Base-by-base conservation (phyloP, 1,140 invertebrate genomes). In the Agrypnia vestita region DNA sequence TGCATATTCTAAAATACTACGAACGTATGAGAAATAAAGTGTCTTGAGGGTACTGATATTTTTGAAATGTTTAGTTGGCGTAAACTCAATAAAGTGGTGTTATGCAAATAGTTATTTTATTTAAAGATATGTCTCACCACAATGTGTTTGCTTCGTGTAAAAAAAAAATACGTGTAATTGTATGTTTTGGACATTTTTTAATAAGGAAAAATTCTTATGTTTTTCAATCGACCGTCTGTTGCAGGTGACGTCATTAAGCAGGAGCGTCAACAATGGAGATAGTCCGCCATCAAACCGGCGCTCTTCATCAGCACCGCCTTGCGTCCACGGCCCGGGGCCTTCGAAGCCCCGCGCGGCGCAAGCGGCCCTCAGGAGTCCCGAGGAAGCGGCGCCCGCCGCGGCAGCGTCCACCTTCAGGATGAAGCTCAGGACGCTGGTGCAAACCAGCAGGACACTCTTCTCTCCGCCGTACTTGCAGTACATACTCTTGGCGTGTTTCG, bases 391-490 rank as follows among this genome's bases (percentile, higher is more conserved):
- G 8, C 21, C 64, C 1, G 56, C 11, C 1, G 15, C n/a, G 51
- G 11, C 59, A 0, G 3, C 4, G 9, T 61, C 47, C 49, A 8
- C 17, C 15, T 12, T 56, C 17, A 59, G 8, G 17, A 11, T 79
- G 3, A 83, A 83, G 71, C 17, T 79, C 35, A 15, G 59, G n/a
- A 15, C 35, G 1, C 15, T 79, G 25, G 3, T 79, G 10, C 43
- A 67, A 15, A 25, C 81, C n/a, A 61, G 55, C 85, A 89, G 87
- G 84, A 87, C 89, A 84, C 85, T 89, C 9, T 86, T 89, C 81
- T 86, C 86, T 4, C 89, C 88, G 15, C 90, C 90, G 0, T 91
- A 90, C 79, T 87, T 91, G 9, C 88, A 88, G 12, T 85, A 89
- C 43, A 85, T 91, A 8, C 84, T 86, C 13, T 84, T 91, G 0